phyloP scores from a whole-genome alignment of 2,113 vertebrate species.

The Martes martes region DNA sequence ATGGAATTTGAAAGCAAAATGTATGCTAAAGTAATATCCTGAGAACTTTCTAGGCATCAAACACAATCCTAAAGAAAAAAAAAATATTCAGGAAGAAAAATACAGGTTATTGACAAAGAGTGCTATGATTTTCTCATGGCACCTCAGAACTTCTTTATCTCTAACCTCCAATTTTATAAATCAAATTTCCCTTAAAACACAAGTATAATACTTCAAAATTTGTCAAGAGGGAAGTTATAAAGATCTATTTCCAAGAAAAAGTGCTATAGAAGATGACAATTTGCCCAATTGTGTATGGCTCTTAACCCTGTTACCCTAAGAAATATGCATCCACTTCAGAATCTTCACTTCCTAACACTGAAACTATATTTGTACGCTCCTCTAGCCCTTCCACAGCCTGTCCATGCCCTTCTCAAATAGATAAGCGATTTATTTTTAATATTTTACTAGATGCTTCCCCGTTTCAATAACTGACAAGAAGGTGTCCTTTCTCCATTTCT shows the following conservation, averaged over 20 bases:
- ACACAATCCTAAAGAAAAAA: constrained; percentile 18
- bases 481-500: not conserved
- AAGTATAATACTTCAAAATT: constrained; percentile 12
- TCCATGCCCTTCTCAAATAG: not conserved
- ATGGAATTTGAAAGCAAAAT: constrained; percentile 38
- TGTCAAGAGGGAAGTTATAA: constrained; percentile 28
- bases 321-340: not conserved
- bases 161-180: constrained; percentile 12
- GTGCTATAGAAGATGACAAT: not conserved
- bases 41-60: not conserved
- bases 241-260: constrained; percentile 45
- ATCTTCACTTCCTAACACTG: constrained; percentile 23
- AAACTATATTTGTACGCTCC: not conserved
- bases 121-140: not conserved
- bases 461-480: constrained; percentile 40
- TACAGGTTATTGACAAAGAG: not conserved
- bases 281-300: not conserved
- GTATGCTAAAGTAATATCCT: not conserved
- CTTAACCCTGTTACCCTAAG: constrained; percentile 22
- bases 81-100: constrained; percentile 28
- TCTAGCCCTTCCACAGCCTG: not conserved
- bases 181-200: constrained; percentile 44
- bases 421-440: not conserved
- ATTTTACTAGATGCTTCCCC: not conserved
- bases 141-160: constrained; percentile 2